Base-by-base conservation (phyloP, 30 jellyfish, hydroid and myxozoan genomes). In the Turritopsis dohrnii region DNA sequence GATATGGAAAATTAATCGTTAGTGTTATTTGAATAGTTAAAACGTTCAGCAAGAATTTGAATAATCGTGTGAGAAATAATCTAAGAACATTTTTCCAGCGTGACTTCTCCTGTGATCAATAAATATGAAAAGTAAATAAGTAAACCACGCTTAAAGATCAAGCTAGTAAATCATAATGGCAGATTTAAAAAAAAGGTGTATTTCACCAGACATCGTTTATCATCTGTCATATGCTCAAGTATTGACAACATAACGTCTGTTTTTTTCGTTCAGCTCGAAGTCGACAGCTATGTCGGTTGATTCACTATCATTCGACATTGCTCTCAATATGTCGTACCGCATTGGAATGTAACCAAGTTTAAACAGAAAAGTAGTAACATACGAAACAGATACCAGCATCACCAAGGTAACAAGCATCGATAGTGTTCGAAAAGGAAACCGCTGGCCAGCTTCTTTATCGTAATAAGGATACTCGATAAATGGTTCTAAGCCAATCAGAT, bases 381-480 rank as follows among this genome's bases (percentile, higher is more conserved):
- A 84, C 27, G 97, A 90, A 1, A 90, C 92, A 1, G 52, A 53
- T 28, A 90, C n/a, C 21, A 90, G 88, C 52, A 95, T 90, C 23
- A 86, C 74, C 60, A 90, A 53, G 1, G 95, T 71, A 13, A 71
- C 88, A 3, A 83, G 29, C 97, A 90, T 90, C 22, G 97, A 82
- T 27, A 90, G 54, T 19, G 97, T 90, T 20, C 97, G 95, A 53
- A 90, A 90, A 21, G 97, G 97, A 65, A 90, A 90, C 66, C 53
- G 22, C 54, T 90, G 95, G 52, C 66, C 72, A 29, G 71, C 52
- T 16, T 75, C 52, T 65, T 79, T 83, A 71, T 92, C 95, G 53
- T 60, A 93, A 28, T 71, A 84, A 0, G 98, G 98, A 84, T 88
- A 93, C 60, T 88, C 81, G 79, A 93, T 93, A 27, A 79, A 72